These are phyloP conservation scores for Idaea biselata DNA, from an alignment of 2,888 invertebrate genomes.

Conservation along the genomic window DNA sequence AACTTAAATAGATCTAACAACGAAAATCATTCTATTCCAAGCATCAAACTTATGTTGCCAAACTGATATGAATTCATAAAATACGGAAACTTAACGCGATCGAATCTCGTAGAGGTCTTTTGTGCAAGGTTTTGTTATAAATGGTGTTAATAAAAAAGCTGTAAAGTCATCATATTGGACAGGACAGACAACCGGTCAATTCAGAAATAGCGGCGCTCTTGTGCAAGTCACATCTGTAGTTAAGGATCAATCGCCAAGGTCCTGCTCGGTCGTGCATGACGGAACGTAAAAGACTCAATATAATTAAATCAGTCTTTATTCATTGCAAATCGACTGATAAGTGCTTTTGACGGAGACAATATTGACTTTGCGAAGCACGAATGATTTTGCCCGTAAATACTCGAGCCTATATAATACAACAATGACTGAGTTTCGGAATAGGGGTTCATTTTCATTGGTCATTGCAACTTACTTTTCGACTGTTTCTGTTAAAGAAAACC, in stretches of 20 bases:
- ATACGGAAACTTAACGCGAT: constrained; percentile 18
- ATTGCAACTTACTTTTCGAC: too few species aligned
- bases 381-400: background rate
- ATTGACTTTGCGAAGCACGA: background rate
- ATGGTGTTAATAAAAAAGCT: constrained; percentile 37
- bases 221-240: constrained; percentile 72
- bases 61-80: constrained; percentile 18
- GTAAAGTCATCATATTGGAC: constrained; percentile 41
- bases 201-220: constrained; percentile 63
- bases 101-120: constrained; percentile 17
- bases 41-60: constrained; percentile 3
- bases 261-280: constrained; percentile 63
- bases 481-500: too few species aligned
- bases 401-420: background rate
- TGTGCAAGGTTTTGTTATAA: constrained; percentile 34
- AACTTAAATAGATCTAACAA: too few species aligned
- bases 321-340: constrained; percentile 32
- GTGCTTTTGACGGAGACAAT: constrained; percentile 15
- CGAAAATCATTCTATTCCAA: too few species aligned
- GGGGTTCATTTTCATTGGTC: too few species aligned
- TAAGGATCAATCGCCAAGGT: constrained; percentile 68
- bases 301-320: constrained; percentile 44
- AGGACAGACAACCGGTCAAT: constrained; percentile 36
- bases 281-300: constrained; percentile 57
- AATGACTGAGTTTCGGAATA: too few species aligned